Base-by-base conservation (phyloP, 2,113 vertebrate species). In the Podarcis cretensis region DNA sequence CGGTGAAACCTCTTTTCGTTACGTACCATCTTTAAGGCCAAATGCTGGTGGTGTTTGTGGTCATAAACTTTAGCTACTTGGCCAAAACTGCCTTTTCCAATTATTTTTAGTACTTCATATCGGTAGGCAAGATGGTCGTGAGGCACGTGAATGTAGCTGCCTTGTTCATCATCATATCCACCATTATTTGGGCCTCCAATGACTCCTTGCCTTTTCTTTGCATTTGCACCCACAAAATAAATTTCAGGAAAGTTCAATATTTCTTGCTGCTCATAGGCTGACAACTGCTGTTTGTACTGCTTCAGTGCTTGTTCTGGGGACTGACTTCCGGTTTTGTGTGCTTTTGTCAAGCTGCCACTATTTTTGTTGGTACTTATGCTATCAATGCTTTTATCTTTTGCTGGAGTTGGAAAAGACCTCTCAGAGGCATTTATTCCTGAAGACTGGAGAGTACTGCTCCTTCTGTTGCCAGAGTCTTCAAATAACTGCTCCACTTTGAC, bases 51-150 rank as follows among this genome's bases (percentile, higher is more conserved):
- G 57, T 98, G 96, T 92, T 99, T 99, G 95, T 99, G 99, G 92
- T 99, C 99, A 0, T 99, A 99, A 23, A 99, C 98, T 92, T 99
- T 99, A 3, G 99, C 98, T 57, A 99, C 99, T 90, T 99, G 99
- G 16, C 99, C 99, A 74, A 99, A 99, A 92, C 99, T 99, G 43
- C 99, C 99, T 93, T 99, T 99, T 87, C 99, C 99, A 1, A 99
- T 99, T 81, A 99, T 98, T 96, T 99, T 99, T 86, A 99, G 97
- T 84, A 99, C 98, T 95, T 99, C 99, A 0, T 99, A 99, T 63
- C 99, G 97, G 90, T 99, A 99, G 27, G 98, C 99, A 13, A 99
- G 96, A 84, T 99, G 99, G 95, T 99, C 99, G 1, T 99, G 98
- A 73, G 99, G 98, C 48, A 99, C 98, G 0, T 99, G 98, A 71